A percentile compares a stretch with the other conserved stretches of the same genome.
These are phyloP conservation scores for Henicopernis longicauda DNA, from an alignment of 2,113 vertebrate species.

Conservation along the genomic window DNA sequence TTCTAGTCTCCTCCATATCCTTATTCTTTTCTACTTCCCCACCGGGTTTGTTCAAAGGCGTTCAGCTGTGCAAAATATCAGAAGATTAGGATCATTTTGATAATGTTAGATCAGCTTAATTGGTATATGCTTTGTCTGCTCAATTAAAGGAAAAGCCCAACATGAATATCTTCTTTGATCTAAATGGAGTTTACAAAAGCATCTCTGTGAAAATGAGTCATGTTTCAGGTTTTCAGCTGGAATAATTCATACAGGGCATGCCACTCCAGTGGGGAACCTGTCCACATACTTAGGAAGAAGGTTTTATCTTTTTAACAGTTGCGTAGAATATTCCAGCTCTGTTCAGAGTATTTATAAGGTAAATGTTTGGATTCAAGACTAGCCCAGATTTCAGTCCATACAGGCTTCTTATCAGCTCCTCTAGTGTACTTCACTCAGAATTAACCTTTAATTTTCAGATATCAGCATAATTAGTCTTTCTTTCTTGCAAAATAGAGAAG, in stretches of 20 bases:
- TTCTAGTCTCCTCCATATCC: not conserved
- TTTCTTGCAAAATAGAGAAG: not conserved
- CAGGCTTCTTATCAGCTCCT: not conserved
- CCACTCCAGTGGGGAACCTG: not conserved
- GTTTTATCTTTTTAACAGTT: not conserved
- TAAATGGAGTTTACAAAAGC: not conserved
- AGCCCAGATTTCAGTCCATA: not conserved
- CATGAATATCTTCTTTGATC: not conserved
- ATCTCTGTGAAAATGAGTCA: not conserved
- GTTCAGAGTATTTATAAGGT: not conserved
- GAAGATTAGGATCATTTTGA: not conserved
- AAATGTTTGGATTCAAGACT: not conserved
- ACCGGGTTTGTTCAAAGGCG: not conserved
- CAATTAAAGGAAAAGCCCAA: not conserved
- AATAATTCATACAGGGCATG: not conserved
- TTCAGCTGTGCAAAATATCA: not conserved
- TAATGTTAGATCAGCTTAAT: not conserved
- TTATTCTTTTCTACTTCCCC: not conserved
- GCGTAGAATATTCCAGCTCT: not conserved
- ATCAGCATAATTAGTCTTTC: not conserved
- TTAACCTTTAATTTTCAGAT: not conserved
- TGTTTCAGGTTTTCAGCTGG: not conserved
- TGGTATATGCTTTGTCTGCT: not conserved
- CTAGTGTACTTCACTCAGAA: not conserved
- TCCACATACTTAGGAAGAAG: not conserved